Conservation (phyloP, 1,140 invertebrate species). For the Pseudomyrmex concolor region DNA sequence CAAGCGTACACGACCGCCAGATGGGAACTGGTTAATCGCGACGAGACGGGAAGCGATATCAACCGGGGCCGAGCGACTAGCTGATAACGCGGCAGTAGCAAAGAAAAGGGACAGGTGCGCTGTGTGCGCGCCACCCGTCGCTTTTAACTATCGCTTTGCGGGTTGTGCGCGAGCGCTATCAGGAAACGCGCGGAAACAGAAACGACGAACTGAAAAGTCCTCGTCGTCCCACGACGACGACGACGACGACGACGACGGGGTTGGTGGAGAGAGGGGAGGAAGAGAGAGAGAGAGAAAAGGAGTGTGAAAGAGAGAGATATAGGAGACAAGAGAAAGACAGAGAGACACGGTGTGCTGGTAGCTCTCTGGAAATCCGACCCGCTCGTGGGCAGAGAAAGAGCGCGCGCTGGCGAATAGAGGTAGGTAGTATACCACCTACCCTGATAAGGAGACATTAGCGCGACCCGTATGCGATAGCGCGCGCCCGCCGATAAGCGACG, state of each 20-base stretch:
- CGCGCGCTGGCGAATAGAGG: slow-evolving; percentile 77
- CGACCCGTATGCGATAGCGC: slow-evolving; percentile 84
- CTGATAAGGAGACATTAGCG: slow-evolving; percentile 85
- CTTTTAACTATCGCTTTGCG: slow-evolving; percentile 68
- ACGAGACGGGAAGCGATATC: slow-evolving; percentile 49
- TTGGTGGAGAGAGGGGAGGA: slow-evolving; percentile 59
- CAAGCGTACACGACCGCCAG: slow-evolving; percentile 1
- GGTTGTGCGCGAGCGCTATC: slow-evolving; percentile 53
- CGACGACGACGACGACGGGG: slow-evolving; percentile 61
- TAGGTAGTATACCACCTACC: slow-evolving; percentile 58
- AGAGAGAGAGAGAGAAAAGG: not conserved
- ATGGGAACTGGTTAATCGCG: slow-evolving; percentile 53
- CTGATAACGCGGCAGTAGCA: slow-evolving; percentile 42
- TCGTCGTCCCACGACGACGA: slow-evolving; percentile 77
- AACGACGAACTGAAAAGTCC: slow-evolving; percentile 77
- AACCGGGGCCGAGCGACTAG: not conserved
- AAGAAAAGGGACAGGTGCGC: slow-evolving; percentile 55
- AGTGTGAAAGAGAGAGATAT: not conserved
- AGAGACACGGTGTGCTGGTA: slow-evolving; percentile 76
- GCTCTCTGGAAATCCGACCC: slow-evolving; percentile 77
- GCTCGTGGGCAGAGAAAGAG: slow-evolving; percentile 72
- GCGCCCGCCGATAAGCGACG: slow-evolving; percentile 77
- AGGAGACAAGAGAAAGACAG: not conserved
- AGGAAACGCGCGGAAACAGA: slow-evolving; percentile 74
- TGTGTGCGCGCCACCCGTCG: slow-evolving; percentile 51